phyloP scores from a whole-genome alignment of 2,113 vertebrate genomes.

The Ahaetulla prasina region DNA sequence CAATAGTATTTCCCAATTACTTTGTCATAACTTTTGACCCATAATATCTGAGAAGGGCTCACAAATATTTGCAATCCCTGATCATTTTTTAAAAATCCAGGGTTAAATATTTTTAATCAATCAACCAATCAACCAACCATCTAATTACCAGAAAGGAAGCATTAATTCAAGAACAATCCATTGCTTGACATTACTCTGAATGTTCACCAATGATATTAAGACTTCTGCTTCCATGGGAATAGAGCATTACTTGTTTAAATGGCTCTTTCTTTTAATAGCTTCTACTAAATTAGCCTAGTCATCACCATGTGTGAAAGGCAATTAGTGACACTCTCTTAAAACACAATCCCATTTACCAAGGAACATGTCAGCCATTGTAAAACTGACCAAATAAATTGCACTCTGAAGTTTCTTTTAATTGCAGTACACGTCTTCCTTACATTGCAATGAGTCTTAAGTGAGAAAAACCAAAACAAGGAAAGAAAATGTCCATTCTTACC shows the following conservation, averaged over 20 bases:
- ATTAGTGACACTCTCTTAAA: slow-evolving; percentile 5
- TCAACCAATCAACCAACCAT: background rate
- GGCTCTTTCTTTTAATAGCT: background rate
- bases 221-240: background rate
- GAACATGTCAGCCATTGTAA: background rate
- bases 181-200: background rate
- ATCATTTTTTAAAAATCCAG: background rate
- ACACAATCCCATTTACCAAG: background rate
- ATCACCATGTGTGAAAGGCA: background rate
- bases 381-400: background rate
- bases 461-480: background rate
- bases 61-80: background rate
- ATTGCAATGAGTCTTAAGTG: background rate
- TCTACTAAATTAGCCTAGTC: slow-evolving; percentile 3
- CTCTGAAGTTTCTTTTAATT: background rate
- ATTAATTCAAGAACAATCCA: background rate
- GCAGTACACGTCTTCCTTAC: background rate
- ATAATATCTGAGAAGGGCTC: background rate
- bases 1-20: background rate
- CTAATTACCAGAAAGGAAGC: background rate
- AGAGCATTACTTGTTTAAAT: slow-evolving; percentile 2
- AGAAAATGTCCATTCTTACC: background rate
- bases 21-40: background rate
- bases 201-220: background rate
- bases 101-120: background rate